phyloP scores from a whole-genome alignment of 2,888 invertebrate species.

The Pristionchus mayeri region DNA sequence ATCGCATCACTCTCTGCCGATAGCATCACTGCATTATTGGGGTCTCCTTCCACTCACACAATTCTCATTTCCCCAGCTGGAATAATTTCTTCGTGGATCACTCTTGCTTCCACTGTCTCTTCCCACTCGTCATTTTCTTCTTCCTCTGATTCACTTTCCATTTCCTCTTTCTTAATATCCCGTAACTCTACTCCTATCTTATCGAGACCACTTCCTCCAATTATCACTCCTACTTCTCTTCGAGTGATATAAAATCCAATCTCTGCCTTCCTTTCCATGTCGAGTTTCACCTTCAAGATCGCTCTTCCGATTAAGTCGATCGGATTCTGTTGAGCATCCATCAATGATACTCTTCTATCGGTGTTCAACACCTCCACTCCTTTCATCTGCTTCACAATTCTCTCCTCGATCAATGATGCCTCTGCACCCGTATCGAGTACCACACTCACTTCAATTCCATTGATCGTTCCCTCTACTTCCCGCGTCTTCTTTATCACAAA shows the following conservation, averaged over 20 bases:
- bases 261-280: not conserved
- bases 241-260: not conserved
- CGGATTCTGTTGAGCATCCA: not conserved
- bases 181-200: not conserved
- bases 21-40: not conserved
- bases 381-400: not conserved
- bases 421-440: not conserved
- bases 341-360: not conserved
- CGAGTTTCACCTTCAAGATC: not conserved
- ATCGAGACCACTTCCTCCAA: not conserved
- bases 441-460: constrained; percentile 26
- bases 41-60: constrained; percentile 44
- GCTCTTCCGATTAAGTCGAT: not conserved
- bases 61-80: not conserved
- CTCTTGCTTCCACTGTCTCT: not conserved
- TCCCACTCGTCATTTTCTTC: not conserved
- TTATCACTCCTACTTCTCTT: not conserved
- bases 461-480: constrained; percentile 54
- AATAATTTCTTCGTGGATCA: not conserved
- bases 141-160: not conserved
- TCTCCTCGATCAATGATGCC: not conserved
- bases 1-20: not conserved
- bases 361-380: constrained; percentile 5
- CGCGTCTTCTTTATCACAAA: not conserved
- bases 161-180: constrained; percentile 54